A percentile compares a stretch with the other conserved stretches of the same genome.
These are phyloP conservation scores for Epinephelus awoara DNA, from an alignment of 2,797 vertebrate species.

Conservation along the genomic window DNA sequence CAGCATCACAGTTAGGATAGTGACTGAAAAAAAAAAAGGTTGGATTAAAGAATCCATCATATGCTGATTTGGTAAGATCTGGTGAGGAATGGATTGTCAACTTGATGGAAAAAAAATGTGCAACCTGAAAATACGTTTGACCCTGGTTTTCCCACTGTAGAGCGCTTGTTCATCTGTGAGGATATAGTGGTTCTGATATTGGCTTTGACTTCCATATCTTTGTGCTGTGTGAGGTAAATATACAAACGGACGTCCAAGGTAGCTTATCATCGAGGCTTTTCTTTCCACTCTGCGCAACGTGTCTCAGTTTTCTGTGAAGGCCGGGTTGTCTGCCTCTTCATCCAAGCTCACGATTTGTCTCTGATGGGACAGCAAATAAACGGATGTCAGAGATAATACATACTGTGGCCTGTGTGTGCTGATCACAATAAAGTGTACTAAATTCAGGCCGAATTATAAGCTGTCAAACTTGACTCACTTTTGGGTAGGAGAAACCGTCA, in stretches of 20 bases:
- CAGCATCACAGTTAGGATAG: neutral
- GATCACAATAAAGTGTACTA: neutral
- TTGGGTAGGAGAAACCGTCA: constrained; percentile 91
- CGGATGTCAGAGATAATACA: constrained; percentile 26
- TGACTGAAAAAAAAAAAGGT: neutral
- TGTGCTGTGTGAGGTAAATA: constrained; percentile 70
- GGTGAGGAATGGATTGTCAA: constrained; percentile 10
- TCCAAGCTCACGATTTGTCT: constrained; percentile 90
- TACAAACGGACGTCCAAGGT: constrained; percentile 35
- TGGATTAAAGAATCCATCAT: constrained; percentile 3
- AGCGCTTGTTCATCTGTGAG: constrained; percentile 35
- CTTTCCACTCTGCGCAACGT: neutral
- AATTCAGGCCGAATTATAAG: neutral
- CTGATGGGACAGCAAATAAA: constrained; percentile 73
- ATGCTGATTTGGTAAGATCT: constrained; percentile 47
- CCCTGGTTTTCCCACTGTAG: constrained; percentile 23
- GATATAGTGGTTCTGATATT: constrained; percentile 58
- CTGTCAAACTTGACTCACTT: constrained; percentile 76
- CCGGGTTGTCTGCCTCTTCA: constrained; percentile 86
- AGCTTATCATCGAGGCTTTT: constrained; percentile 58
- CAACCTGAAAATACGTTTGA: constrained; percentile 17
- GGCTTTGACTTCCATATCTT: constrained; percentile 57
- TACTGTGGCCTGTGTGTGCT: neutral
- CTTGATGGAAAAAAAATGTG: neutral
- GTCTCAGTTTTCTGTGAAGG: constrained; percentile 73